Conservation (phyloP, 2,888 invertebrate genomes). For the Gasteruption jaculator region DNA sequence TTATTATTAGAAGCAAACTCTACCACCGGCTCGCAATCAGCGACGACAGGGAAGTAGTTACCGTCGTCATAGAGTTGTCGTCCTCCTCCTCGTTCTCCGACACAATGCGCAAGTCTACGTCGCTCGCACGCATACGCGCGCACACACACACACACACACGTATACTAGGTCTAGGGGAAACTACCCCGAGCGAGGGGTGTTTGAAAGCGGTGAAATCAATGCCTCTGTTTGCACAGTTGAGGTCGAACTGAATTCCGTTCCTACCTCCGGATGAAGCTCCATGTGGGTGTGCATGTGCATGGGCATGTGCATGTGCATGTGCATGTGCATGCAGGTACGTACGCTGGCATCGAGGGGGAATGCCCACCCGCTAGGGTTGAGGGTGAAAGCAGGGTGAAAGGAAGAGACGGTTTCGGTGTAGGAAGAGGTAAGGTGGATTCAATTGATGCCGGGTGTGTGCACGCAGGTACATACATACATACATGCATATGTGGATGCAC, state of each 20-base stretch:
- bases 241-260: conserved; percentile 47
- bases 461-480: too few species aligned
- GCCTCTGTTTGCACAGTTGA: conserved; percentile 51
- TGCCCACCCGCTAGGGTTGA: too few species aligned
- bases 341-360: too few species aligned
- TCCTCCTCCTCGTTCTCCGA: conserved; percentile 15
- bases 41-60: conserved; percentile 24
- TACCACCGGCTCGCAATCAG: conserved; percentile 27
- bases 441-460: too few species aligned
- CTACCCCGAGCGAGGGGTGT: conserved; percentile 33
- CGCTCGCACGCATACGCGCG: conserved; percentile 23
- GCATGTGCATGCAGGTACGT: conserved; percentile 24
- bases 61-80: conserved; percentile 18
- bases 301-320: conserved; percentile 16
- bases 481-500: too few species aligned
- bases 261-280: conserved; percentile 19
- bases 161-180: too few species aligned
- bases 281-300: conserved; percentile 11
- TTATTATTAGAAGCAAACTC: conserved; percentile 42
- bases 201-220: conserved; percentile 51
- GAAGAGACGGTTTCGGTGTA: too few species aligned
- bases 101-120: conserved; percentile 38
- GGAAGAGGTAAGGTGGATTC: too few species aligned
- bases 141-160: conserved; percentile 22
- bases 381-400: too few species aligned